Evolutionary conservation across 2,797 vertebrate genomes (phyloP), one percentile per base, ranked within the genome.

Genomic region (Kryptopterus vitreolus): DNA sequence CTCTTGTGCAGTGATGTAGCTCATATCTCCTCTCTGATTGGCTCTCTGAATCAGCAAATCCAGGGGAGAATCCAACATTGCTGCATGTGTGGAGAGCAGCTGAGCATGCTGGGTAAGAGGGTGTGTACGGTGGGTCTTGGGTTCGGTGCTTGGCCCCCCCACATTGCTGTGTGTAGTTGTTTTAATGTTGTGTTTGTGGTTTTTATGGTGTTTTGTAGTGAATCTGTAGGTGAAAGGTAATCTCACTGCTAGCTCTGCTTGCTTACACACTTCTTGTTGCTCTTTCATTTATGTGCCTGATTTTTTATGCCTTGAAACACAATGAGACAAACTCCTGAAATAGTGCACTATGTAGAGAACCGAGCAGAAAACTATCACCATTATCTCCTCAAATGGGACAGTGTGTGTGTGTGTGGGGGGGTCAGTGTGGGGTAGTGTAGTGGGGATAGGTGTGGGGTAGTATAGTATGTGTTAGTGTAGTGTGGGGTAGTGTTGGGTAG

Each of bases 181-280:
- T 29, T 70, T 29, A 12, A 68, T 38, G 35, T 72, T 79, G 46
- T 78, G 2, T 12, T 50, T 31, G 43, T 52, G 46, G 46, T 50
- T 53, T n/a, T 26, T 9, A 38, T 10, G 50, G 20, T 57, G 52
- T 57, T 31, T 53, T 55, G n/a, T n/a, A n/a, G n/a, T n/a, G n/a
- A n/a, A n/a, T n/a, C n/a, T n/a, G n/a, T n/a, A 76, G 94, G 95
- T 95, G 88, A 92, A 95, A 96, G 94, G 95, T 96, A 93, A 95
- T 94, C 93, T 62, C 63, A 55, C 59, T 75, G 93, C 92, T 94
- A 94, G 88, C 93, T 91, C 95, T 98, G 96, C 95, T 93, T 97
- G 96, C 52, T 50, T 62, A 38, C 61, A 31, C 52, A 53, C 82
- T 57, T 31, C 18, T 59, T 74, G 24, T 24, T 43, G 26, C 46